A percentile compares a stretch with the other conserved stretches of the same genome.
These are phyloP conservation scores for Bucorvus abyssinicus DNA, from an alignment of 2,797 vertebrate species.

Conservation along the genomic window DNA sequence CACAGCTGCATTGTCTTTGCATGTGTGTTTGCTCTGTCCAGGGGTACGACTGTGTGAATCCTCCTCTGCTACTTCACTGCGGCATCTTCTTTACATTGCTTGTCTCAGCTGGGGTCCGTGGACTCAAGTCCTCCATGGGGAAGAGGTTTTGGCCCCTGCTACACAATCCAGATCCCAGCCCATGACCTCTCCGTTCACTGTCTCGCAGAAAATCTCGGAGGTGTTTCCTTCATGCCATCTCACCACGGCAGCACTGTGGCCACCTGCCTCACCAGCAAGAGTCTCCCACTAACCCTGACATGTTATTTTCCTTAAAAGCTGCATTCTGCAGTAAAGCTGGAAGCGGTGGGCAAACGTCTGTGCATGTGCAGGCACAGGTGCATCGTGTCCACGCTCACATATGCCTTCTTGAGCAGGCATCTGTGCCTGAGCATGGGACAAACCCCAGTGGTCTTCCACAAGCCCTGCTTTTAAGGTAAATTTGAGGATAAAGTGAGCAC, in stretches of 20 bases:
- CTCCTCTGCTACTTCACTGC: background rate
- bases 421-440: background rate
- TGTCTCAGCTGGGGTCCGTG: rapidly evolving
- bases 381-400: rapidly evolving
- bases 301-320: background rate
- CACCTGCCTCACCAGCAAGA: background rate
- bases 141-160: background rate
- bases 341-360: background rate
- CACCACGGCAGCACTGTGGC: rapidly evolving
- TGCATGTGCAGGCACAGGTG: rapidly evolving
- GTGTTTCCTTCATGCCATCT: background rate
- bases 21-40: rapidly evolving
- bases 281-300: background rate
- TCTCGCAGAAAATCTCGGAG: background rate
- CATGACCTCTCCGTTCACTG: background rate
- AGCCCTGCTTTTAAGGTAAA: background rate
- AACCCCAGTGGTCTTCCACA: rapidly evolving
- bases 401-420: background rate
- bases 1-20: rapidly evolving
- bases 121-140: background rate
- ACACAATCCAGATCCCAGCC: rapidly evolving
- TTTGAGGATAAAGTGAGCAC: background rate
- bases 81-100: background rate
- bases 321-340: background rate
- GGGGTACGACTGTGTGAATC: background rate